phyloP scores from a whole-genome alignment of 1,140 invertebrate species.

The Zaprionus kolodkinae region DNA sequence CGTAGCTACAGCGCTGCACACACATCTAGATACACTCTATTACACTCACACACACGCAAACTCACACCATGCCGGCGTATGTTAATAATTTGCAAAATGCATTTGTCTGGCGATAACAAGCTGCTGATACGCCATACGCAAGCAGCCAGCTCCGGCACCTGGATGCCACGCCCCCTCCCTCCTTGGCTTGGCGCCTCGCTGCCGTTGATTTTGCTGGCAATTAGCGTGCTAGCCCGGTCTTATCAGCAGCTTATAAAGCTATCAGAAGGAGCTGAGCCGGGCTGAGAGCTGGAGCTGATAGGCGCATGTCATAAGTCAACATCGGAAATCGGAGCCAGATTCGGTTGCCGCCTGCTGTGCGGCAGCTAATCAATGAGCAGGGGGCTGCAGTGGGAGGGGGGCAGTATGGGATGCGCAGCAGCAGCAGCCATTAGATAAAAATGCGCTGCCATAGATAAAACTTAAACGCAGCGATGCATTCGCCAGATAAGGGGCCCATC shows the following conservation, averaged over 20 bases:
- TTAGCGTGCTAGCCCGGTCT: slow-evolving; percentile 57
- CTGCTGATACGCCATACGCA: slow-evolving; percentile 58
- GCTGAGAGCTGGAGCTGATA: slow-evolving; percentile 22
- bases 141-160: slow-evolving; percentile 37
- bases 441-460: slow-evolving; percentile 73
- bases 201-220: slow-evolving; percentile 52
- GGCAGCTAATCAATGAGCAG: slow-evolving; percentile 63
- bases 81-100: slow-evolving; percentile 83
- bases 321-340: slow-evolving; percentile 67
- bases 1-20: slow-evolving; percentile 40
- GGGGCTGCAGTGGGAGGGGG: slow-evolving; percentile 1
- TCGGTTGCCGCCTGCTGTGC: slow-evolving; percentile 39
- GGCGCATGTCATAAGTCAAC: slow-evolving; percentile 72
- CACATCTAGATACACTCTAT: slow-evolving; percentile 6
- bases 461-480: slow-evolving; percentile 68
- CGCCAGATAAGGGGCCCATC: slow-evolving; percentile 50
- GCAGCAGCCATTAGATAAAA: slow-evolving; percentile 77
- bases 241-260: slow-evolving; percentile 74
- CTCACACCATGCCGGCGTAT: slow-evolving; percentile 35
- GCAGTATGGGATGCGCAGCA: slow-evolving; percentile 62
- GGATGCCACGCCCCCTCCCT: slow-evolving; percentile 27
- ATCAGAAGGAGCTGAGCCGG: slow-evolving; percentile 43
- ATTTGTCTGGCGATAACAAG: slow-evolving; percentile 82
- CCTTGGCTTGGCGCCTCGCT: slow-evolving; percentile 50
- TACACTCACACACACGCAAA: slow-evolving; percentile 11